phyloP scores from a whole-genome alignment of 1,140 invertebrate species.

The Apis florea region DNA sequence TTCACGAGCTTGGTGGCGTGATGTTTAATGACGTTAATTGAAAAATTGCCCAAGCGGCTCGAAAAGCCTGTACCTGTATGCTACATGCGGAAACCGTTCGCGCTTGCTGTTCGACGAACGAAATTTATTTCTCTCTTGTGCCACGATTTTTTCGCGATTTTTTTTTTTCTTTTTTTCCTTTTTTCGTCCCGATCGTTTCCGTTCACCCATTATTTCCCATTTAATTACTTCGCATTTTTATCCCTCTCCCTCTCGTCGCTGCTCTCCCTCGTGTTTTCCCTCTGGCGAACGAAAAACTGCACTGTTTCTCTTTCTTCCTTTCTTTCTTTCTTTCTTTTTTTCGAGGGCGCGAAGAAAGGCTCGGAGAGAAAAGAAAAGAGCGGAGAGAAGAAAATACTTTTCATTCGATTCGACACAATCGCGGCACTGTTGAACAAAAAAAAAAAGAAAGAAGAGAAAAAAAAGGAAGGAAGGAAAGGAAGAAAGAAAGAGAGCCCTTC shows the following conservation, averaged over 20 bases:
- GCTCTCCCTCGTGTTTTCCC: neutral
- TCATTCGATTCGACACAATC: constrained; percentile 38
- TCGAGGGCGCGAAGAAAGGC: neutral
- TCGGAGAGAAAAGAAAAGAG: neutral
- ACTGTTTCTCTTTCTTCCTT: neutral
- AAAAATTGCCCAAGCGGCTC: neutral
- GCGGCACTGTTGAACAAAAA: neutral
- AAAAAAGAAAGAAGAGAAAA: neutral
- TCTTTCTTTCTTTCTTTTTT: neutral
- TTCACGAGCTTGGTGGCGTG: constrained; percentile 2
- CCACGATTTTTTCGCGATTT: too few species aligned
- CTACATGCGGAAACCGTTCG: too few species aligned
- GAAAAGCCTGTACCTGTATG: neutral
- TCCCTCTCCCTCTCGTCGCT: neutral
- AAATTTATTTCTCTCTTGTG: too few species aligned
- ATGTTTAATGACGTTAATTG: constrained; percentile 4
- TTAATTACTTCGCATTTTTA: constrained; percentile 26
- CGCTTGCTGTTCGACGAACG: too few species aligned
- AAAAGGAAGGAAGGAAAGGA: too few species aligned
- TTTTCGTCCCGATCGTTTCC: neutral
- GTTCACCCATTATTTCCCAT: constrained; percentile 6
- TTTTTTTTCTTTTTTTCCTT: too few species aligned
- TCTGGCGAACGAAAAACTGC: constrained; percentile 20
- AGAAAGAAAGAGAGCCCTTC: constrained; percentile 1
- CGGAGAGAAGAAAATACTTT: constrained; percentile 13